Evolutionary conservation across 2,113 vertebrate genomes (phyloP).

Genomic region (Hystrix brachyura): DNA sequence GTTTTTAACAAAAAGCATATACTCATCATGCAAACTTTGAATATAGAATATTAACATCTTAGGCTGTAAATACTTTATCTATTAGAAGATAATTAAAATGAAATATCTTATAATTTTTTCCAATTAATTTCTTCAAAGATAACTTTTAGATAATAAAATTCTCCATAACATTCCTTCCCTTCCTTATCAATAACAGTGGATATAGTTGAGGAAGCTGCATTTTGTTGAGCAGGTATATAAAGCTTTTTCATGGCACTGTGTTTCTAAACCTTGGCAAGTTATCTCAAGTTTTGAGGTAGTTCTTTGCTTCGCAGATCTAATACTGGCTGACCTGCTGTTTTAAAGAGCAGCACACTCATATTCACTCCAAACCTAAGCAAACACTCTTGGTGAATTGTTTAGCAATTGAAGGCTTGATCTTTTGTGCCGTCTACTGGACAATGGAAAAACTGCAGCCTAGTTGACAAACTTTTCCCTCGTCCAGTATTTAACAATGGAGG

Average conservation of each 20-base stretch:
- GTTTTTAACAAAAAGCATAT: constrained; percentile 36
- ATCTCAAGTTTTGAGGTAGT: background rate
- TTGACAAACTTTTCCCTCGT: constrained; percentile 52
- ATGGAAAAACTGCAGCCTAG: constrained; percentile 86
- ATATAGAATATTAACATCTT: background rate
- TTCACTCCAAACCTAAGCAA: constrained; percentile 59
- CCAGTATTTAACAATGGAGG: background rate
- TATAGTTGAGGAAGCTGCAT: background rate
- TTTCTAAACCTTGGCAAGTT: constrained; percentile 32
- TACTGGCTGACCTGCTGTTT: constrained; percentile 55
- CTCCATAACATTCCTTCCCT: constrained; percentile 16
- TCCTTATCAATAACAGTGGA: background rate
- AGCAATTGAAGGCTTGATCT: constrained; percentile 90
- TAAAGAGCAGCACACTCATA: constrained; percentile 59
- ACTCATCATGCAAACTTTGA: background rate
- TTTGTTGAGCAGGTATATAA: background rate
- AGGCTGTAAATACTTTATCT: constrained; percentile 22
- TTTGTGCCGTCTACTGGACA: constrained; percentile 96
- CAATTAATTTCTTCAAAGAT: constrained; percentile 60
- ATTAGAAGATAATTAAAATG: constrained; percentile 48
- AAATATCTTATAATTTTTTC: constrained; percentile 6
- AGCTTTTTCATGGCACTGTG: background rate
- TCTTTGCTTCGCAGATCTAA: constrained; percentile 64
- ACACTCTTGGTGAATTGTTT: constrained; percentile 64
- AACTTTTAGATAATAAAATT: constrained; percentile 53